Base-by-base conservation (phyloP, 1,140 invertebrate species). In the Agrypnia vestita region DNA sequence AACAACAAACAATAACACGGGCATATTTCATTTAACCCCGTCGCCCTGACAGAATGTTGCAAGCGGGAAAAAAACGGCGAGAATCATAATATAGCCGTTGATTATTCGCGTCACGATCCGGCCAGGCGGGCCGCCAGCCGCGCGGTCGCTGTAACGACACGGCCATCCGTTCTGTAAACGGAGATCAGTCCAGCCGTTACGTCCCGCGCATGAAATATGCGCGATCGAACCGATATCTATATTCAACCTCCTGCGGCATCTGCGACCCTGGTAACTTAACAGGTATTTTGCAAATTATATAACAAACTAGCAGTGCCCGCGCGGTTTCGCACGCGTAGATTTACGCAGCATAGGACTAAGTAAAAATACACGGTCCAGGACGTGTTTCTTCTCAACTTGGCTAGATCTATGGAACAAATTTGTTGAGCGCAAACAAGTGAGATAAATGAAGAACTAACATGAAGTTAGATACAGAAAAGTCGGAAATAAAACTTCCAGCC, bases 21-120 rank as follows among this genome's bases (percentile, higher is more conserved):
- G 25, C 46, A 74, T 74, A 74, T 74, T 56, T 74, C 53, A 74
- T 56, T 55, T 56, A 46, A 56, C 21, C 13, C 13, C 51, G 12
- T 15, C 71, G 10, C 6, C 21, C 19, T 44, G 51, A 55, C 49
- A 59, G 10, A 35, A 56, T 56, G 51, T 55, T 56, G 61, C 35
- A 62, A 21, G 46, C n/a, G 47, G 15, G 35, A 25, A 67, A 76
- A 76, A 77, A 35, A 77, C 21, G 46, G 55, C 61, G 13, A 64
- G 47, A 64, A 51, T 77, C 75, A 49, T 71, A 71, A 71, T 72
- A 56, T 35, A 56, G 25, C 53, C 49, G 55, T 80, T 77, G 76
- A 77, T 76, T 61, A 80, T 80, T 80, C 79, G 53, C 47, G 55
- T 46, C 74, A 77, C 79, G 75, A 6, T 44, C 9, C 17, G n/a